A percentile compares a stretch with the other conserved stretches of the same genome.
Evolutionary conservation across 2,888 invertebrate genomes (phyloP).

Genomic region (Zootermopsis nevadensis): DNA sequence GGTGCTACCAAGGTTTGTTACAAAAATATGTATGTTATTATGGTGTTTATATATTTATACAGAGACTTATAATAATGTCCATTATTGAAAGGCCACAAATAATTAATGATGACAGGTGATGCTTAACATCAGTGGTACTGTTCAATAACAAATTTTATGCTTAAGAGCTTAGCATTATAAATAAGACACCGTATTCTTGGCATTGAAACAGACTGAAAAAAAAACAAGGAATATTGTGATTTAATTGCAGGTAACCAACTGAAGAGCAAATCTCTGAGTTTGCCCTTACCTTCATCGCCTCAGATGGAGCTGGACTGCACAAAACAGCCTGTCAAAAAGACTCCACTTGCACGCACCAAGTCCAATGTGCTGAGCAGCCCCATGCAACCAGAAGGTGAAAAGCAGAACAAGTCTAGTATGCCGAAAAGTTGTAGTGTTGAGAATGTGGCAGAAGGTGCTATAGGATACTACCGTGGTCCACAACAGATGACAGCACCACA

Average conservation of each 20-base stretch:
- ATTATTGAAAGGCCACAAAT: no score
- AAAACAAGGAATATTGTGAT: no score
- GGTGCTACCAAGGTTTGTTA: no score
- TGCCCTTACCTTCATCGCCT: constrained; percentile 61
- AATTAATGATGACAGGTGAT: no score
- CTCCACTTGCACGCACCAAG: constrained; percentile 75
- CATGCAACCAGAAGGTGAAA: constrained; percentile 43
- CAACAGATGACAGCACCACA: constrained; percentile 25
- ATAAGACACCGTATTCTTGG: no score
- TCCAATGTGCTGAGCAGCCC: constrained; percentile 68
- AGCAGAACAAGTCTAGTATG: constrained; percentile 35
- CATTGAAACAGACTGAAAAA: no score
- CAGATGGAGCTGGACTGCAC: constrained; percentile 44
- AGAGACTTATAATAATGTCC: no score
- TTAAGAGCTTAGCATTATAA: no score
- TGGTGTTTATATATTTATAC: no score
- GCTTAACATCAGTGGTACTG: no score
- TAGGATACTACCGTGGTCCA: constrained; percentile 21
- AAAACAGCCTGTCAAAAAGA: constrained; percentile 63
- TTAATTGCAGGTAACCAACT: constrained; percentile 60
- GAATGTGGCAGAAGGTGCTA: constrained; percentile 59
- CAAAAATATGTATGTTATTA: no score
- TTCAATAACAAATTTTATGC: no score
- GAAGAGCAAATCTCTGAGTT: constrained; percentile 63
- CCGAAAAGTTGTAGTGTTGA: constrained; percentile 53